These are phyloP conservation scores for Notarius quadriscutis DNA, from an alignment of 2,113 vertebrate genomes.

Conservation along the genomic window DNA sequence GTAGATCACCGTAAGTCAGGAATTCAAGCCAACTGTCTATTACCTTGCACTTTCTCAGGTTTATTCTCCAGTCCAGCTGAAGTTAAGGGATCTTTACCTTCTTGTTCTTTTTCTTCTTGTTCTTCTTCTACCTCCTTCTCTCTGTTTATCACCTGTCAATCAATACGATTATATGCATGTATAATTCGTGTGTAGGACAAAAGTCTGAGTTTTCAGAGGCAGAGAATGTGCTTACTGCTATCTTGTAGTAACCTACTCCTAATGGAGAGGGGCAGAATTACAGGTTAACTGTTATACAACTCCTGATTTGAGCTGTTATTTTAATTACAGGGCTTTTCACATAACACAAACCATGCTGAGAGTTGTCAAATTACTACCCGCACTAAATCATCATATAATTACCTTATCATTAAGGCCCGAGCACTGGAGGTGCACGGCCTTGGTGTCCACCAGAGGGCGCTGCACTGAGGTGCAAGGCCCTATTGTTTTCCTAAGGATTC, in stretches of 20 bases:
- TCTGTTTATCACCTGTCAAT: slow-evolving; percentile 7
- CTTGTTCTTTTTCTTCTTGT: background rate
- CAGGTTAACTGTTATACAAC: background rate
- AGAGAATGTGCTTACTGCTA: background rate
- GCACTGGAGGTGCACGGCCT: too few species aligned
- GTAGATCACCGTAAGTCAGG: background rate
- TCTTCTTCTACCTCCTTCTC: slow-evolving; percentile 1
- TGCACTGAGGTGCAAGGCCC: too few species aligned
- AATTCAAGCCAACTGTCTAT: background rate
- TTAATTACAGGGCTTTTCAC: background rate
- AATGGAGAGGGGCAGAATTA: background rate
- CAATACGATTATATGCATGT: background rate
- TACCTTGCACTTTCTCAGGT: slow-evolving; percentile 25
- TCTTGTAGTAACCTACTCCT: background rate
- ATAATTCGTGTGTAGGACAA: background rate
- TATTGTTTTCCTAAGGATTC: too few species aligned
- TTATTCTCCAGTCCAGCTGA: slow-evolving; percentile 43
- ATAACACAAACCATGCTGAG: background rate
- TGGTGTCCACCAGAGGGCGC: too few species aligned
- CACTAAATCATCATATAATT: background rate
- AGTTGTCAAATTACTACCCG: background rate
- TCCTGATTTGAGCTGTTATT: background rate
- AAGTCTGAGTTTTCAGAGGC: background rate
- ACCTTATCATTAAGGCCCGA: too few species aligned
- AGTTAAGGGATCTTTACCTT: background rate